Evolutionary conservation across 2,113 vertebrate species (phyloP), one percentile per base, ranked within the genome.

Genomic region (Vulpes ferrilata): DNA sequence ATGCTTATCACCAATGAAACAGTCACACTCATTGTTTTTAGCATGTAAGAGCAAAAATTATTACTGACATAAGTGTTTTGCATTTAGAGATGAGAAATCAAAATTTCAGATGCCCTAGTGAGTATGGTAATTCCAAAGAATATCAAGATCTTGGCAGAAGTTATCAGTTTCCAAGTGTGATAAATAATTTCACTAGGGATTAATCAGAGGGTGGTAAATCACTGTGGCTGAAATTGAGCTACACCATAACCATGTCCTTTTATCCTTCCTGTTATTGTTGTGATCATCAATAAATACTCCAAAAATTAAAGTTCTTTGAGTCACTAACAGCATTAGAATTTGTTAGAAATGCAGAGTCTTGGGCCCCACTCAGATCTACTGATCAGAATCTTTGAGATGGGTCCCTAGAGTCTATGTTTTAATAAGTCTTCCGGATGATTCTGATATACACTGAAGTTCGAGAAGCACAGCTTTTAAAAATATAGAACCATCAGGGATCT

Each of bases 111-210:
- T 83, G n/a, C 6, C 19, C 17, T 81, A 53, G 19, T 12, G 59
- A 12, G 4, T 76, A 55, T 65, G n/a, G 16, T 67, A 59, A 80
- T 90, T 90, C 13, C 65, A 59, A 53, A 84, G 27, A 78, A 32
- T 48, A 80, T 84, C n/a, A 55, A 65, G 7, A 55, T 57, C 57
- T 55, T 30, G 22, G 25, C 9, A 78, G 55, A 90, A 82, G 30
- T 17, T 17, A 80, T 16, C 10, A n/a, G 23, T 93, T 96, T 90
- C 11, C 57, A 85, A 53, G 3, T 90, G 25, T 53, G 35, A 92
- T 38, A 92, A 89, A 71, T 32, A 80, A 60, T 90, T 93, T 95
- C 73, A 91, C 11, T 32, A 92, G 30, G 48, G 4, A 79, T 96
- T 48, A 87, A 12, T 93, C 60, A 93, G 64, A 69, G 43, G 22